Percentiles rank a stretch among this genome's conserved stretches.
Evolutionary conservation across 2,888 invertebrate species (phyloP).

Genomic region (Eupithecia vulgata): DNA sequence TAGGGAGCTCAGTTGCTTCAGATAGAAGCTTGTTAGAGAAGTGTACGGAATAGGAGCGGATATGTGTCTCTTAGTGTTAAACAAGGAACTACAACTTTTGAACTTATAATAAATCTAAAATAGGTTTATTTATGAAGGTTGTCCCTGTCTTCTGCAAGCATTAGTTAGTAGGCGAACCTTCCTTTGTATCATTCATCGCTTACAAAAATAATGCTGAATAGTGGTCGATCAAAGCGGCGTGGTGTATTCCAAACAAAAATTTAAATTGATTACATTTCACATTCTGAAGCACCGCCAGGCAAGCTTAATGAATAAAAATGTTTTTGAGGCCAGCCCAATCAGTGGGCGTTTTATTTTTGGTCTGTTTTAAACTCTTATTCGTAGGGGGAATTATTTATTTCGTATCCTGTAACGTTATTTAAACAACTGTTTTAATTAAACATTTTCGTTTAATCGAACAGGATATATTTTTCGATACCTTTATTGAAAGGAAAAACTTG

Average conservation of each 20-base stretch:
- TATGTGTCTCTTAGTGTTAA: too few species aligned
- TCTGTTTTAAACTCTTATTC: constrained; percentile 23
- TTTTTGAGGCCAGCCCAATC: constrained; percentile 37
- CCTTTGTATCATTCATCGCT: not conserved
- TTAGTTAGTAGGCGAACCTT: not conserved
- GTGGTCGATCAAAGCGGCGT: constrained; percentile 41
- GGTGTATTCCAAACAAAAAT: constrained; percentile 54
- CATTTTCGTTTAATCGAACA: not conserved
- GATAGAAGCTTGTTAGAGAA: too few species aligned
- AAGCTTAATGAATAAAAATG: constrained; percentile 38
- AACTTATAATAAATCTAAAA: too few species aligned
- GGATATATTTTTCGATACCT: not conserved
- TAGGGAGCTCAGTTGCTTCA: too few species aligned
- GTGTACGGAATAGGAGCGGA: too few species aligned
- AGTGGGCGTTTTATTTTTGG: constrained; percentile 30
- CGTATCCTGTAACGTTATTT: constrained; percentile 1
- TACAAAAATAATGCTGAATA: constrained; percentile 34
- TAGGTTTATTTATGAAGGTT: too few species aligned
- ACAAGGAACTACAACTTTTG: too few species aligned
- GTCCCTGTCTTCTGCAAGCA: too few species aligned
- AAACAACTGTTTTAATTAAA: not conserved
- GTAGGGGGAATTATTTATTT: constrained; percentile 27
- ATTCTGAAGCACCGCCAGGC: constrained; percentile 40
- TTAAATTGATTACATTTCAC: constrained; percentile 57
- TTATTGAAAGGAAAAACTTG: not conserved